Evolutionary conservation across 2,113 vertebrate genomes (phyloP).

Genomic region (Galemys pyrenaicus): DNA sequence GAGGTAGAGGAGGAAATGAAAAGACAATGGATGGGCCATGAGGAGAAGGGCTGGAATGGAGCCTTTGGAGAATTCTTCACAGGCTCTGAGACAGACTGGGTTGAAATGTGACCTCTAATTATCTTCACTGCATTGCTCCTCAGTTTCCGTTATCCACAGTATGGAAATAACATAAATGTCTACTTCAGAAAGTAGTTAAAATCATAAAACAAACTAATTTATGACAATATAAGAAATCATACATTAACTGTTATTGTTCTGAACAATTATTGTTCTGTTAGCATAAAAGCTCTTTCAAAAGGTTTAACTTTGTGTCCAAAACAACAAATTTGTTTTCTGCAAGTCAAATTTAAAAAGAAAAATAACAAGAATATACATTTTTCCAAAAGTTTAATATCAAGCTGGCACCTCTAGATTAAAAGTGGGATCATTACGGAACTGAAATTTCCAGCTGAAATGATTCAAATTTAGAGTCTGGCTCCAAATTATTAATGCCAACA

Average conservation of each 20-base stretch:
- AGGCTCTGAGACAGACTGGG: not conserved
- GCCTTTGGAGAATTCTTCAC: too few species aligned
- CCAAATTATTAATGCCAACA: not conserved
- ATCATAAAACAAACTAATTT: not conserved
- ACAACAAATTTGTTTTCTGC: not conserved
- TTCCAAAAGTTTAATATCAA: not conserved
- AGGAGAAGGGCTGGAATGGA: too few species aligned
- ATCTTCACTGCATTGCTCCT: not conserved
- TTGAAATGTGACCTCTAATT: not conserved
- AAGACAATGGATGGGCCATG: not conserved
- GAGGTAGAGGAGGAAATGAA: accelerated
- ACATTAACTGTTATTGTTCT: not conserved
- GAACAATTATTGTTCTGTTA: not conserved
- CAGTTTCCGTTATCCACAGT: not conserved
- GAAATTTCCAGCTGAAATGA: not conserved
- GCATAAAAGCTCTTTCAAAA: not conserved
- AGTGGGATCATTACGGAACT: not conserved
- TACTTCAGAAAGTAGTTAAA: not conserved
- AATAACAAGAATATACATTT: not conserved
- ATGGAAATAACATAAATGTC: not conserved
- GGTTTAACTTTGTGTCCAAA: not conserved
- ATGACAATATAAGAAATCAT: not conserved
- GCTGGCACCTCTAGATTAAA: not conserved
- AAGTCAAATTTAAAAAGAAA: not conserved
- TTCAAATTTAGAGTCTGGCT: not conserved